These are phyloP conservation scores for Ormyrus thymus DNA, from an alignment of 2,888 invertebrate genomes.

Conservation along the genomic window DNA sequence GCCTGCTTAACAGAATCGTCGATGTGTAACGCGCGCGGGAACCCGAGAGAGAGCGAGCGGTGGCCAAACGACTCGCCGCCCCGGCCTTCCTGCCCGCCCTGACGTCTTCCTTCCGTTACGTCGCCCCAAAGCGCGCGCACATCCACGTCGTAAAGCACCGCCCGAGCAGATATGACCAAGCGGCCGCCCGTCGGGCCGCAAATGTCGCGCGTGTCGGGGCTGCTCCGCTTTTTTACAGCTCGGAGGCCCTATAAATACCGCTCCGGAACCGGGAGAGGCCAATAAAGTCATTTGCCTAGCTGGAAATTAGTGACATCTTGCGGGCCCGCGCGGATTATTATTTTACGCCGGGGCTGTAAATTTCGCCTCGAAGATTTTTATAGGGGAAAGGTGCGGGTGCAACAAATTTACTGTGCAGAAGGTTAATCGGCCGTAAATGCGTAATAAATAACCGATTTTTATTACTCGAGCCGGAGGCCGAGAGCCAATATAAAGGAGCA, in stretches of 20 bases:
- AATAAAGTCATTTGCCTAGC: conserved; percentile 14
- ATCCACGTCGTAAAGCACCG: not conserved
- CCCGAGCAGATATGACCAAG: not conserved
- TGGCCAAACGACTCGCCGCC: not conserved
- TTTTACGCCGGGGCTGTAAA: too few species aligned
- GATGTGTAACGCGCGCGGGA: conserved; percentile 15
- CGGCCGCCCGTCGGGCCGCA: not conserved
- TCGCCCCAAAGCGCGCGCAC: not conserved
- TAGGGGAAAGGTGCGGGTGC: too few species aligned
- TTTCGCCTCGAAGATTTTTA: too few species aligned
- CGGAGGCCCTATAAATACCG: too few species aligned
- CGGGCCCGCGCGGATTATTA: too few species aligned
- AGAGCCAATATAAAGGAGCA: not conserved
- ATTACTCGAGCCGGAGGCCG: not conserved
- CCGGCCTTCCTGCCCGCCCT: not conserved
- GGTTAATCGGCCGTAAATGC: too few species aligned
- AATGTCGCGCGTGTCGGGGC: too few species aligned
- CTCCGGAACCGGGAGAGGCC: too few species aligned
- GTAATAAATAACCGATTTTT: too few species aligned
- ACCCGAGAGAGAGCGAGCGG: not conserved
- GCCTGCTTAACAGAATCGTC: conserved; percentile 37
- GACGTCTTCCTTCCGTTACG: not conserved
- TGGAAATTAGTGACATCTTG: conserved; percentile 3
- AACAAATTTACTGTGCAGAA: too few species aligned
- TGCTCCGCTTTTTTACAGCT: too few species aligned